Base-by-base conservation (phyloP, 2,888 invertebrate genomes). In the Cremastinae sp. region DNA sequence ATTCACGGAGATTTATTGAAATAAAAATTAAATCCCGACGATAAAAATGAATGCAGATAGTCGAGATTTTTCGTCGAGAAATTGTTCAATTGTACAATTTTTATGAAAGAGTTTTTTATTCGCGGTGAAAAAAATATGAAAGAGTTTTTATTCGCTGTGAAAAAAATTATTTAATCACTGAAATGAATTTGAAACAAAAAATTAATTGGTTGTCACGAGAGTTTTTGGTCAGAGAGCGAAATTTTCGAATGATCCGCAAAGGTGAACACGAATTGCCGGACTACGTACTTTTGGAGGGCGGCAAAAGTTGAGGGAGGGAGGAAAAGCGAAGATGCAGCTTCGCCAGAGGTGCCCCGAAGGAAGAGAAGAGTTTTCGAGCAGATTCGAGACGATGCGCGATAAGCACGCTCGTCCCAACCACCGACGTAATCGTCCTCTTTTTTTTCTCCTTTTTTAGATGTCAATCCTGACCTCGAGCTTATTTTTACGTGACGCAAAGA, bases 321-420 rank as follows among this genome's bases (percentile, higher is more conserved):
- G 20, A 43, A 53, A 41, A 10, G 20, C n/a, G 43, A 2, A 43
- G 43, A 34, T 61, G 51, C 41, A 51, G 59, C 71, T 54, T 73
- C 54, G 68, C 76, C 66, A 61, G 78, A 80, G 82, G 80, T 80
- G 80, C 72, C 68, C 66, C 53, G 49, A 47, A 51, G 64, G 76
- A 78, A 79, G 72, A 78, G 74, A 45, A 38, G 43, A 51, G 4
- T 36, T 69, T 84, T 84, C 79, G 82, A 84, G 82, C 81, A 83
- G 85, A 84, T 82, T 86, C 80, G 84, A 83, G 87, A 87, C 88
- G 88, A 89, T 89, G 88, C 88, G 85, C 86, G 89, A 89, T 89
- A 89, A 89, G 89, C 89, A 89, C 89, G 88, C 87, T 87, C 85
- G 85, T 83, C 82, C 86, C 84, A n/a, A 10, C 36, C 66, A 49